Conservation (phyloP, 1,140 invertebrate genomes). For the Drosophila trapezifrons region DNA sequence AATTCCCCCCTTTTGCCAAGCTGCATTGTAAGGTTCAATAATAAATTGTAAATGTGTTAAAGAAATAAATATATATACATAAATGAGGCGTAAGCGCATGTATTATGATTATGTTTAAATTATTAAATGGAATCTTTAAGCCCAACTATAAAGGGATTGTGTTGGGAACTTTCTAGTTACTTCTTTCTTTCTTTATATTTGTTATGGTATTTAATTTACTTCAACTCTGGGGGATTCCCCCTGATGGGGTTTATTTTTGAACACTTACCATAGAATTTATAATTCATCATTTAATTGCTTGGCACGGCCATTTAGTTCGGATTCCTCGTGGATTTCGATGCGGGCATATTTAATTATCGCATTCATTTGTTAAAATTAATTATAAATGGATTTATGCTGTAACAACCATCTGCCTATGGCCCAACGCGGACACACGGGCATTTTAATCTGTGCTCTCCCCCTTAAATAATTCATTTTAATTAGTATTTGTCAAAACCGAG, state of each 20-base stretch:
- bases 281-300: slow-evolving; percentile 33
- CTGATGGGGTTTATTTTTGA: not conserved
- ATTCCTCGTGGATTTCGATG: slow-evolving; percentile 24
- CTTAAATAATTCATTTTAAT: slow-evolving; percentile 64
- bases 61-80: slow-evolving; percentile 42
- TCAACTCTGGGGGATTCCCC: not conserved
- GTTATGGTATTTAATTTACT: too few species aligned
- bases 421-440: slow-evolving; percentile 33
- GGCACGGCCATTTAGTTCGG: slow-evolving; percentile 20
- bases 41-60: slow-evolving; percentile 57
- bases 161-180: not conserved
- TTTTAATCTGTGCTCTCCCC: slow-evolving; percentile 41
- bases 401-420: slow-evolving; percentile 21
- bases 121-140: slow-evolving; percentile 22
- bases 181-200: not conserved
- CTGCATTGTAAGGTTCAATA: slow-evolving; percentile 62
- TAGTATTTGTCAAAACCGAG: slow-evolving; percentile 51
- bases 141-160: slow-evolving; percentile 4
- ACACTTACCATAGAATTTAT: slow-evolving; percentile 7
- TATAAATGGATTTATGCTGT: slow-evolving; percentile 59
- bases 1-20: slow-evolving; percentile 72
- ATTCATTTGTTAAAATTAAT: slow-evolving; percentile 63
- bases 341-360: slow-evolving; percentile 57
- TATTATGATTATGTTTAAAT: slow-evolving; percentile 11
- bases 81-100: slow-evolving; percentile 27